Percentiles rank a stretch among this genome's conserved stretches.
These are phyloP conservation scores for Hiodon tergisus DNA, from an alignment of 2,113 vertebrate species.

Conservation along the genomic window DNA sequence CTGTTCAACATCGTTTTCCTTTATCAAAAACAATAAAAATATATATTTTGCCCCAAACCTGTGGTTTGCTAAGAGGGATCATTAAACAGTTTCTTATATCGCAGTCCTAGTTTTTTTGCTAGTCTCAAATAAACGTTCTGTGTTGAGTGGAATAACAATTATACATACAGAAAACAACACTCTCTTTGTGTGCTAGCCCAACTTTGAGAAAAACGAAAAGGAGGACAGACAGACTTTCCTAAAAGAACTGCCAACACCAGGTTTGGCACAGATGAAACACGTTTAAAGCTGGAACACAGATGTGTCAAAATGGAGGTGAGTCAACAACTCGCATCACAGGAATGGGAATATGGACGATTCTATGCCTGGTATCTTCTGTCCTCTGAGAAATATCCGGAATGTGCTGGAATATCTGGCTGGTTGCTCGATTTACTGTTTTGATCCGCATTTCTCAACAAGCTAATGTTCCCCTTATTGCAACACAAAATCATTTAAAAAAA, in stretches of 20 bases:
- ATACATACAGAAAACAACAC: constrained; percentile 25
- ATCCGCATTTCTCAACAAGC: too few relatives aligned
- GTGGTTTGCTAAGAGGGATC: constrained; percentile 26
- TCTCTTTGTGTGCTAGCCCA: constrained; percentile 14
- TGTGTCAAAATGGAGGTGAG: constrained; percentile 15
- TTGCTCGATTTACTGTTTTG: too few relatives aligned
- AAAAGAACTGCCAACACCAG: constrained; percentile 3
- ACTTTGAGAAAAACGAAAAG: not conserved
- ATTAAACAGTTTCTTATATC: constrained; percentile 25
- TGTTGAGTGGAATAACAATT: constrained; percentile 24
- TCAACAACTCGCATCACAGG: constrained; percentile 27
- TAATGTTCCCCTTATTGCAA: too few relatives aligned
- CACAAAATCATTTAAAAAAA: too few relatives aligned
- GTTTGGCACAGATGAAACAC: constrained; percentile 15
- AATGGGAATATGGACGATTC: constrained; percentile 1
- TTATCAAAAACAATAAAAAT: constrained; percentile 51
- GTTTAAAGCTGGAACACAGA: constrained; percentile 23
- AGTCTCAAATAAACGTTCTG: constrained; percentile 17
- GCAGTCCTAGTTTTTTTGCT: constrained; percentile 22
- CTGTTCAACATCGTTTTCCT: constrained; percentile 34
- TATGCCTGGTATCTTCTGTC: not conserved
- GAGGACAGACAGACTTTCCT: not conserved
- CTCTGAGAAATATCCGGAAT: not conserved
- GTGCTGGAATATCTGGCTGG: too few relatives aligned
- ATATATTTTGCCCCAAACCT: constrained; percentile 36